phyloP scores from a whole-genome alignment of 2,797 vertebrate species.

The Tenualosa ilisha region DNA sequence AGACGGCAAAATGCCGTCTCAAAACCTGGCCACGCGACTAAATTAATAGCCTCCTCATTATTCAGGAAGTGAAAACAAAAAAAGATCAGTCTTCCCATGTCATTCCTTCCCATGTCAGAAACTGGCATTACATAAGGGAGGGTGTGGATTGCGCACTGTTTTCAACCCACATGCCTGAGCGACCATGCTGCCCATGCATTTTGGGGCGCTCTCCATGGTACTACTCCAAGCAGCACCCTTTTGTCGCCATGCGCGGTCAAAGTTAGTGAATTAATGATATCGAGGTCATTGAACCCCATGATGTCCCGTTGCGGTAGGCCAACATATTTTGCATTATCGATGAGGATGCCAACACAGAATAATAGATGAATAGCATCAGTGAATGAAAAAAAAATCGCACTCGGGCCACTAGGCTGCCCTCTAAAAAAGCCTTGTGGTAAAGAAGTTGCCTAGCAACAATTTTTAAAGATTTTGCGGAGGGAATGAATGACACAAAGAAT shows the following conservation, averaged over 20 bases:
- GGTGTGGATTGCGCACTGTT: not conserved
- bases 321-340: constrained; percentile 35
- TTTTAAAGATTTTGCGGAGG: not conserved
- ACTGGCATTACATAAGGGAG: not conserved
- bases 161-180: not conserved
- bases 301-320: not conserved
- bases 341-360: constrained; percentile 14
- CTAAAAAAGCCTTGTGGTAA: not conserved
- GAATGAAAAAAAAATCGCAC: not conserved
- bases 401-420: not conserved
- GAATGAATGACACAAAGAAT: not conserved
- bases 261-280: constrained; percentile 54
- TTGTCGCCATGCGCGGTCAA: not conserved
- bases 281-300: constrained; percentile 32
- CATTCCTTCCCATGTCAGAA: not conserved
- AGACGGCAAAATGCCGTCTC: not conserved
- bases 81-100: not conserved
- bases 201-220: constrained; percentile 65
- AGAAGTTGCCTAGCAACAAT: constrained; percentile 24
- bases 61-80: not conserved
- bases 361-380: not conserved
- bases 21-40: not conserved
- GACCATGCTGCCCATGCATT: not conserved
- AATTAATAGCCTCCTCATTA: not conserved
- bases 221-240: constrained; percentile 46